Percentiles rank a stretch among this genome's conserved stretches.
These are phyloP conservation scores for Coryphaenoides rupestris DNA, from an alignment of 2,113 vertebrate species.

Conservation along the genomic window DNA sequence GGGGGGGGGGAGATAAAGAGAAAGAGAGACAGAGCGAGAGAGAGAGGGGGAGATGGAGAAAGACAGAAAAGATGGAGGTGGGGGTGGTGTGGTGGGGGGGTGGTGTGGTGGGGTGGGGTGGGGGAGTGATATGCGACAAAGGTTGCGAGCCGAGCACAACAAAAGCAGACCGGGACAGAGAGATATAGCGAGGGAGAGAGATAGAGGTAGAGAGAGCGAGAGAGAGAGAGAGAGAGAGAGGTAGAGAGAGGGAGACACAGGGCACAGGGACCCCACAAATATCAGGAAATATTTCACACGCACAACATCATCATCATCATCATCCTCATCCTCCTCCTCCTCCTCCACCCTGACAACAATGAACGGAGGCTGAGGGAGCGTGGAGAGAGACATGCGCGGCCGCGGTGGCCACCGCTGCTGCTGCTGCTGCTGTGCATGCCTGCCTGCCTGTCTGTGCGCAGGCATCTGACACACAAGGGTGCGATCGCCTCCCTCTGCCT, in stretches of 20 bases:
- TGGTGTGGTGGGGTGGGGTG: slow-evolving; percentile 12
- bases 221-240: no score
- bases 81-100: background rate
- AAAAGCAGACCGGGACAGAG: slow-evolving; percentile 10
- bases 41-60: slow-evolving; percentile 31
- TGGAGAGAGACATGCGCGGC: background rate
- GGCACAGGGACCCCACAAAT: no score
- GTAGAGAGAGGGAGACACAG: no score
- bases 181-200: slow-evolving; percentile 29
- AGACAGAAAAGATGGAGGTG: slow-evolving; percentile 10
- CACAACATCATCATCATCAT: no score
- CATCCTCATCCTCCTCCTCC: background rate
- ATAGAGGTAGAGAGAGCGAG: background rate
- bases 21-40: slow-evolving; percentile 17
- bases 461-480: slow-evolving; percentile 38
- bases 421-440: background rate
- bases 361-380: background rate
- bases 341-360: background rate
- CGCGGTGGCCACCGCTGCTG: no score
- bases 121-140: slow-evolving; percentile 67
- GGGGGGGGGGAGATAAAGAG: slow-evolving; percentile 10
- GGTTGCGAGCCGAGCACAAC: slow-evolving; percentile 44
- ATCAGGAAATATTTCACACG: no score
- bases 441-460: slow-evolving; percentile 47
- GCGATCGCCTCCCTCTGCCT: slow-evolving; percentile 36